Evolutionary conservation across 1,140 invertebrate species (phyloP), one percentile per base, ranked within the genome.

Genomic region (Vanessa atalanta): DNA sequence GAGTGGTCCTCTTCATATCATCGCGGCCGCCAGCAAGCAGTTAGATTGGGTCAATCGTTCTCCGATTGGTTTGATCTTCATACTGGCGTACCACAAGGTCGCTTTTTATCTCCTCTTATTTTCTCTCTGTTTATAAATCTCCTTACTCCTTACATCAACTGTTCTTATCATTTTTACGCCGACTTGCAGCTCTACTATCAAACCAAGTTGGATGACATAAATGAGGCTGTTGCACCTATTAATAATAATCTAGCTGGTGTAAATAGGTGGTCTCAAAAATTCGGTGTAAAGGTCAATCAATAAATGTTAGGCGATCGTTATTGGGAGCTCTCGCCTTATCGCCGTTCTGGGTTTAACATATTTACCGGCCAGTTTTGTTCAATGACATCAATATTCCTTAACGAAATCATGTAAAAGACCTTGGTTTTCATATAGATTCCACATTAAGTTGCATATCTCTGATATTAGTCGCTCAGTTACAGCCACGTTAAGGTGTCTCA

Each of bases 111-210:
- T 47, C 63, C 63, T 47, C 37, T 64, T 64, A 43, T 64, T 43
- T 64, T 47, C n/a, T 64, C 63, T 43, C 43, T 64, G 4, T 64
- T 64, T 64, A 64, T 64, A n/a, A 64, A 64, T 64, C 31, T 61
- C 14, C 20, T 60, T 13, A 26, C 57, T 11, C 11, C 7, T 26
- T 8, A 20, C 20, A 23, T 60, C 57, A 15, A 60, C 11, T 60
- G n/a, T 14, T 60, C 57, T 60, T 60, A 26, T 16, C n/a, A 20
- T 20, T 20, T 20, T 20, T 20, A 20, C 20, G 20, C 20, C 20
- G 20, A 20, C 20, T 20, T 20, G 20, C 20, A 20, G 20, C 20
- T 20, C 20, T 20, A 20, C 20, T 20, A 20, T 20, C 20, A 20
- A 20, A 20, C 20, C 20, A 20, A 20, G 20, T 20, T 20, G 20